Evolutionary conservation across 2,113 vertebrate species (phyloP), one percentile per base, ranked within the genome.

Genomic region (Poeciliopsis retropinna): DNA sequence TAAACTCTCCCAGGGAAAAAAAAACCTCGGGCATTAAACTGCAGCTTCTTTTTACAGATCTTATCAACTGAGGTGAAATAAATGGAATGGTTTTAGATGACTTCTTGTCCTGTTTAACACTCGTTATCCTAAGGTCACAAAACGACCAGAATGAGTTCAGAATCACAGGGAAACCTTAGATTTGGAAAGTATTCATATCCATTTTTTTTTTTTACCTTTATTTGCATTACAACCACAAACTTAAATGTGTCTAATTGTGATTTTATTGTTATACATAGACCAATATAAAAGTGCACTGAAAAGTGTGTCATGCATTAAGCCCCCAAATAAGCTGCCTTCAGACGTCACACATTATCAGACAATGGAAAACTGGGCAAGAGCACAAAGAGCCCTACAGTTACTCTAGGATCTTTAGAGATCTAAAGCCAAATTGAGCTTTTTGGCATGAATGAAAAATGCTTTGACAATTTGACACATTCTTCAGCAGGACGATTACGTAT

Each of bases 91-190:
- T 13, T 9, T 13, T 63, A 27, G 6, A 15, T 44, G 64, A 70
- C 83, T 83, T 51, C 13, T 1, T 34, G 47, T 34, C 13, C 3
- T 34, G 47, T 34, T 73, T 72, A 84, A 34, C 10, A n/a, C 73
- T 81, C 73, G 73, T 79, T 13, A 7, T 86, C 80, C 83, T 86
- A 80, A 72, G 47, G 72, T 69, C 54, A 63, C 76, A 81, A 60
- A 78, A 64, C 8, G 1, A 37, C 39, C 57, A 70, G 72, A 76
- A 75, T 69, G 51, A 57, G 22, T 57, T 25, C 51, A 57, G 0
- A 44, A 17, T 44, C 41, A 44, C 15, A 17, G 14, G 2, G 51
- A 57, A 57, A 25, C 19, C 17, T 3, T 57, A 11, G 8, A 25
- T 57, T 57, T 3, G n/a, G 3, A 57, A 57, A 57, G 22, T 3